These are phyloP conservation scores for Notechis scutatus DNA, from an alignment of 2,113 vertebrate species.

Conservation along the genomic window DNA sequence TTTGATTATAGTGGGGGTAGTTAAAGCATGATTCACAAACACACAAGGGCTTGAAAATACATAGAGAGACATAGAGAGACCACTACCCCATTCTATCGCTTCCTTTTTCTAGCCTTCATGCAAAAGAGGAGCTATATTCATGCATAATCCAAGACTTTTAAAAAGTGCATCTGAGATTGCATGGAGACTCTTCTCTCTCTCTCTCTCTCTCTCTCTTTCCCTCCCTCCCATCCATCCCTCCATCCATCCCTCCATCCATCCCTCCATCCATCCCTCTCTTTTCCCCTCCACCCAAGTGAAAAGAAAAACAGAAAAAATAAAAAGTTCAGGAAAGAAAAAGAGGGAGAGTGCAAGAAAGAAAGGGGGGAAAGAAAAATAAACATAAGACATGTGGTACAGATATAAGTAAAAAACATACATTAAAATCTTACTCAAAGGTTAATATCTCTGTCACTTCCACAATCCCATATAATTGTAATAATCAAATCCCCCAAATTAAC, in stretches of 20 bases:
- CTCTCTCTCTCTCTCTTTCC: accelerated
- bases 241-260: accelerated
- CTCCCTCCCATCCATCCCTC: too few relatives aligned
- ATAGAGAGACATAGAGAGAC: not conserved
- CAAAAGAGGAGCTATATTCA: not conserved
- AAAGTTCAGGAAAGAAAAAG: not conserved
- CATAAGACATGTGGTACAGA: not conserved
- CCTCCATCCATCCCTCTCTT: too few relatives aligned
- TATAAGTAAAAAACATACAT: not conserved
- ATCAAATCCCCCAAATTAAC: not conserved
- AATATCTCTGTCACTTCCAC: not conserved
- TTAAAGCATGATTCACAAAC: not conserved
- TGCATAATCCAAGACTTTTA: not conserved
- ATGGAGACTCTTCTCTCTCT: not conserved
- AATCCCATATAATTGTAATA: not conserved
- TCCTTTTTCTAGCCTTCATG: not conserved
- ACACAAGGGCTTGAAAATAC: not conserved
- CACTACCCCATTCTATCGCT: not conserved
- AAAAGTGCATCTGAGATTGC: not conserved
- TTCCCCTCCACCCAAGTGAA: not conserved
- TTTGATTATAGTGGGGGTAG: not conserved
- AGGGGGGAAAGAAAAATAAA: not conserved
- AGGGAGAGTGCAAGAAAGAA: not conserved
- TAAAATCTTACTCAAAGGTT: not conserved
- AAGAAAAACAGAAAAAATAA: not conserved